These are phyloP conservation scores for Pristionchus entomophagus DNA, from an alignment of 2,888 invertebrate genomes.

Conservation along the genomic window DNA sequence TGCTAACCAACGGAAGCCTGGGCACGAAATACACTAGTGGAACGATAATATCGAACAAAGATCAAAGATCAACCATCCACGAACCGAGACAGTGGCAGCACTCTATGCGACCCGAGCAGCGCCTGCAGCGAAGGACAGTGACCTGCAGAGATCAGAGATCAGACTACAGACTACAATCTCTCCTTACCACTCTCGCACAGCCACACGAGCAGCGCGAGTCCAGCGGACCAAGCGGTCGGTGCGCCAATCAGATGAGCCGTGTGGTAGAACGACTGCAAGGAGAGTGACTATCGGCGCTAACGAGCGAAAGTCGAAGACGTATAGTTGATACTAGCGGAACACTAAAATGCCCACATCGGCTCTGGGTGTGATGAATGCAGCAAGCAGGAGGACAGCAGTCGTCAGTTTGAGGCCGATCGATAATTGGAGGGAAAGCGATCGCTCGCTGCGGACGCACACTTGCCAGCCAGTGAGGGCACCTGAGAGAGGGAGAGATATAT, in stretches of 20 bases:
- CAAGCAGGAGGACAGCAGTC: neutral
- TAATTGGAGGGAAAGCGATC: neutral
- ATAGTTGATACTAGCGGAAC: neutral
- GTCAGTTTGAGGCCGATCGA: neutral
- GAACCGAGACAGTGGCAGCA: slow-evolving; percentile 34
- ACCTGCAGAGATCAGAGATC: slow-evolving; percentile 19
- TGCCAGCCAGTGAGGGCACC: slow-evolving; percentile 44
- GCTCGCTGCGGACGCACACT: slow-evolving; percentile 33
- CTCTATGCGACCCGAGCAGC: neutral
- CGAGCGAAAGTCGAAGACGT: neutral
- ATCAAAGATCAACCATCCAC: too few species aligned
- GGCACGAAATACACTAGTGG: neutral
- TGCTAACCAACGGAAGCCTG: neutral
- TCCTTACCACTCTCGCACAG: slow-evolving; percentile 36
- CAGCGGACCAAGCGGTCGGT: neutral
- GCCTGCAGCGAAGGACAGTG: slow-evolving; percentile 26
- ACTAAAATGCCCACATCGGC: neutral
- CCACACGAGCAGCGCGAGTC: slow-evolving; percentile 41
- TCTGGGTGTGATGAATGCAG: neutral
- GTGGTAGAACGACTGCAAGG: slow-evolving; percentile 14
- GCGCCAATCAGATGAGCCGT: neutral
- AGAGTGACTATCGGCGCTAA: neutral
- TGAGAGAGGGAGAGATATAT: too few species aligned
- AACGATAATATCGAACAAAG: neutral
- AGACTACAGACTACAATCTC: neutral